phyloP scores from a whole-genome alignment of 2,797 vertebrate genomes.

The Helostoma temminkii region DNA sequence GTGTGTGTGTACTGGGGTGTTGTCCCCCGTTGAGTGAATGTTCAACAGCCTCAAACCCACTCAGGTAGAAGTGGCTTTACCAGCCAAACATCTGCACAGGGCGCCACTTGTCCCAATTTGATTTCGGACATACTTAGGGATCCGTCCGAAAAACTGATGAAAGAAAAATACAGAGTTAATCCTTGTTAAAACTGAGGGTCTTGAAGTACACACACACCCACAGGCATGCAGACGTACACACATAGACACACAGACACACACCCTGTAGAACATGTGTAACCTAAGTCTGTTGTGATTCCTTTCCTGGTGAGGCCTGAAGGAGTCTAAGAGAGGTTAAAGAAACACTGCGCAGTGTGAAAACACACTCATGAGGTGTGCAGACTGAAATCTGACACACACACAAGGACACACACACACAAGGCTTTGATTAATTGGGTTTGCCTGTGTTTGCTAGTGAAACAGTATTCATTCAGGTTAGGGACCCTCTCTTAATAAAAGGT shows the following conservation, averaged over 20 bases:
- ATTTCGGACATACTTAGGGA: conserved; percentile 81
- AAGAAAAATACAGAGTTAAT: conserved; percentile 84
- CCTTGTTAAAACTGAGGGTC: conserved; percentile 74
- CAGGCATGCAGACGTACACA: conserved; percentile 43
- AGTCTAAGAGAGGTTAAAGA: conserved; percentile 80
- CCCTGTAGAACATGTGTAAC: conserved; percentile 81
- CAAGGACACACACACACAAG: conserved; percentile 48
- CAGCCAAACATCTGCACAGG: conserved; percentile 82
- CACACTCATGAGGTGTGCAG: conserved; percentile 76
- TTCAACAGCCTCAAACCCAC: conserved; percentile 67
- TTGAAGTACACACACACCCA: conserved; percentile 49
- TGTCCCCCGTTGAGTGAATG: conserved; percentile 73
- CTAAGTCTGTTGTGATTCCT: conserved; percentile 83
- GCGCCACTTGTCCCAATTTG: conserved; percentile 80
- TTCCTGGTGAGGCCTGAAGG: conserved; percentile 75
- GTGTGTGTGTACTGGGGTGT: conserved; percentile 58
- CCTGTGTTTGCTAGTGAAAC: conserved; percentile 76
- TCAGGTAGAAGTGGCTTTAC: conserved; percentile 71
- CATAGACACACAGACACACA: conserved; percentile 57
- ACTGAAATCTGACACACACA: conserved; percentile 69
- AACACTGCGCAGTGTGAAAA: conserved; percentile 79
- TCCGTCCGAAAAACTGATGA: conserved; percentile 79
- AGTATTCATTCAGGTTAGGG: conserved; percentile 77
- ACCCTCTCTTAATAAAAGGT: conserved; percentile 74
- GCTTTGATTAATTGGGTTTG: conserved; percentile 80